A percentile compares a stretch with the other conserved stretches of the same genome.
Conservation (phyloP, 2,888 invertebrate genomes). For the Thereva unica region DNA sequence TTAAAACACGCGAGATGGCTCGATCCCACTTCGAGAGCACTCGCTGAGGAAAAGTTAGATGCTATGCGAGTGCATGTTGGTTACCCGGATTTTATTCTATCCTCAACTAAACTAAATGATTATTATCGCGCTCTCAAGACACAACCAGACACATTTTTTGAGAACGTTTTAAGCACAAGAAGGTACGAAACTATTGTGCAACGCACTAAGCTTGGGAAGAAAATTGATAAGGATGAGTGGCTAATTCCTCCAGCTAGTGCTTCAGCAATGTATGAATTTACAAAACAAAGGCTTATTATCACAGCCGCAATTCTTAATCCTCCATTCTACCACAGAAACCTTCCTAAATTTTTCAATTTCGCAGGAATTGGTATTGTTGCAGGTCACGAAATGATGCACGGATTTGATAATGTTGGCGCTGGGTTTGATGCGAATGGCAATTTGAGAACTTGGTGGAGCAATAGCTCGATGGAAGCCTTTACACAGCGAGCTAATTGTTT, state of each 20-base stretch:
- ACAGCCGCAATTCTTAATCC: conserved; percentile 90
- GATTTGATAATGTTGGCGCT: conserved; percentile 43
- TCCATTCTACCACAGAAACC: conserved; percentile 84
- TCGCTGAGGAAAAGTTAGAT: conserved; percentile 85
- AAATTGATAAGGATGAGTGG: not conserved
- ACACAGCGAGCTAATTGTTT: conserved; percentile 43
- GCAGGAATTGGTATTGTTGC: conserved; percentile 44
- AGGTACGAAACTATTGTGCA: too few relatives aligned
- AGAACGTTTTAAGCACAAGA: conserved; percentile 68
- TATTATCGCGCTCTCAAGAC: conserved; percentile 75
- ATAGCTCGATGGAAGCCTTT: conserved; percentile 38
- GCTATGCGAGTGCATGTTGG: conserved; percentile 92
- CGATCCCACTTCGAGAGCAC: conserved; percentile 79
- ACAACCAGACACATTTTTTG: conserved; percentile 72
- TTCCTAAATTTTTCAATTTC: conserved; percentile 63
- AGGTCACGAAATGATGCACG: conserved; percentile 45
- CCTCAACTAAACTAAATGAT: conserved; percentile 75
- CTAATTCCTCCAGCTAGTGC: not conserved
- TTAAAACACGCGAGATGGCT: conserved; percentile 86
- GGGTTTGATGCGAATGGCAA: conserved; percentile 36
- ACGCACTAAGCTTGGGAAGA: not conserved
- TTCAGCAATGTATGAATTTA: conserved; percentile 62
- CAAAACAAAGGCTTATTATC: conserved; percentile 89
- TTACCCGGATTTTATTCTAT: conserved; percentile 87
- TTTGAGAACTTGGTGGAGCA: conserved; percentile 44